Evolutionary conservation across 2,797 vertebrate species (phyloP).

Genomic region (Pangasius djambal): DNA sequence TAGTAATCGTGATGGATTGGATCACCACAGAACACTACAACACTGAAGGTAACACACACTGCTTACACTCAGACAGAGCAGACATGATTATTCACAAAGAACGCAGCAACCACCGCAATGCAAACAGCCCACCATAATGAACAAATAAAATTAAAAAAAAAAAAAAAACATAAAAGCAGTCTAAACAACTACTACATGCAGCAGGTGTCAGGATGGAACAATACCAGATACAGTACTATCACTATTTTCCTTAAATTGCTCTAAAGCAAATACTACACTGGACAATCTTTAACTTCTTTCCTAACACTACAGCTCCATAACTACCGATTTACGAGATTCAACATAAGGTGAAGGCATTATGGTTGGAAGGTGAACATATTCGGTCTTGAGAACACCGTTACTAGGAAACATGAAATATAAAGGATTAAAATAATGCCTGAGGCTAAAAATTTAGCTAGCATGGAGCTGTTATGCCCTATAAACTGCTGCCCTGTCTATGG

Average conservation of each 20-base stretch:
- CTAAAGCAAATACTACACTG: neutral
- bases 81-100: neutral
- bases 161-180: neutral
- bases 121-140: neutral
- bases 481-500: neutral
- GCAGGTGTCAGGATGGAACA: neutral
- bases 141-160: neutral
- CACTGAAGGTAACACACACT: neutral
- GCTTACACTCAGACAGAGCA: neutral
- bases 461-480: neutral
- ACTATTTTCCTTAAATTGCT: neutral
- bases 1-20: neutral
- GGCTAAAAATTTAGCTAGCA: neutral
- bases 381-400: neutral
- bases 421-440: neutral
- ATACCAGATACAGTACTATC: neutral
- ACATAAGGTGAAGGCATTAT: neutral
- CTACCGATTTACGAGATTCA: neutral
- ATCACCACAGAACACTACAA: neutral
- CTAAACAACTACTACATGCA: neutral
- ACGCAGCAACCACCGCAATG: neutral
- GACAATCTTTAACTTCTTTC: neutral
- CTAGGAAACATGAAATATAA: neutral
- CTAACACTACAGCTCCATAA: neutral
- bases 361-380: too few species aligned